A percentile compares a stretch with the other conserved stretches of the same genome.
Conservation (phyloP, 2,888 invertebrate species). For the Limnephilus lunatus region DNA sequence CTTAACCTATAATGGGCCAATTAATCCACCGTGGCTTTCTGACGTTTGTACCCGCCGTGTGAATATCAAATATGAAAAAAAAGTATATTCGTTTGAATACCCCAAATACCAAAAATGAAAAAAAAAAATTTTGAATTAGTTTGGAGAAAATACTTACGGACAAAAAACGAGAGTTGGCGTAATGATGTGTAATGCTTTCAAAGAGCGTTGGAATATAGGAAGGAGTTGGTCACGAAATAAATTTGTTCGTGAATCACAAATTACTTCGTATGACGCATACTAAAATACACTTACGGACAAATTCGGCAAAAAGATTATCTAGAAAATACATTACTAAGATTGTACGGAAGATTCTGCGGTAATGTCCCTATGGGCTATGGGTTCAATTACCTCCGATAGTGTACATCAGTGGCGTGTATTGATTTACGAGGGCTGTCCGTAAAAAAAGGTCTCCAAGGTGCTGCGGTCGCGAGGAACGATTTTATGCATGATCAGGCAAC, state of each 20-base stretch:
- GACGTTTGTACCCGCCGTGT: too few species aligned
- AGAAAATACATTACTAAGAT: not conserved
- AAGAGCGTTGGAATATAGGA: not conserved
- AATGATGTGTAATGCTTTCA: not conserved
- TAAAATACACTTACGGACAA: not conserved
- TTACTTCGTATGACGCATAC: not conserved
- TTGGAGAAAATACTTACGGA: too few species aligned
- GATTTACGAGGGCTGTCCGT: too few species aligned
- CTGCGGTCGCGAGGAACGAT: too few species aligned
- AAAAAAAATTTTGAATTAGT: too few species aligned
- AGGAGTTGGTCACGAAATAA: not conserved
- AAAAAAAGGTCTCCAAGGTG: too few species aligned
- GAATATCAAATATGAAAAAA: not conserved
- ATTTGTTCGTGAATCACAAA: not conserved
- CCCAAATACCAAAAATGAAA: too few species aligned
- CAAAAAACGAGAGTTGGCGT: not conserved
- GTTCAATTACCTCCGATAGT: not conserved
- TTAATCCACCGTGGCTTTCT: too few species aligned
- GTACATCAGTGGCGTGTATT: too few species aligned
- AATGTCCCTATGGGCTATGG: not conserved
- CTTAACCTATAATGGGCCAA: too few species aligned
- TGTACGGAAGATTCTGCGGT: not conserved
- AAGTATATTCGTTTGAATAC: too few species aligned
- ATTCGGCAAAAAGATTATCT: not conserved
- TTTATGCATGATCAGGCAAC: too few species aligned